Conservation (phyloP, 2,113 vertebrate genomes). For the Pipa parva region DNA sequence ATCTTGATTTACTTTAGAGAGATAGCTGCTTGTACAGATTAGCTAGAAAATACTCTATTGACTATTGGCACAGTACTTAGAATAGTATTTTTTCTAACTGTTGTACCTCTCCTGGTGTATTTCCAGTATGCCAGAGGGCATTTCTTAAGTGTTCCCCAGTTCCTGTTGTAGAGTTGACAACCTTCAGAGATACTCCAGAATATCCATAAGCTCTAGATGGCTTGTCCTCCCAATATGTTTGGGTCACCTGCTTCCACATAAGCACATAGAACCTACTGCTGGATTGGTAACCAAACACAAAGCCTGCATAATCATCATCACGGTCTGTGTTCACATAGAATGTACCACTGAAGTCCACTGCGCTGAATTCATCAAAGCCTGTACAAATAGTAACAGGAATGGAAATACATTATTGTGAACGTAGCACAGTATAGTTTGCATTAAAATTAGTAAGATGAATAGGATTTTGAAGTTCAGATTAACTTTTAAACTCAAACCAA, state of each 20-base stretch:
- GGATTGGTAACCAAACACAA: slow-evolving; percentile 96
- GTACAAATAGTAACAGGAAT: neutral
- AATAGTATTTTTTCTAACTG: neutral
- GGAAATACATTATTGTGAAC: too few species aligned
- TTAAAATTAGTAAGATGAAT: too few species aligned
- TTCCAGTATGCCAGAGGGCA: slow-evolving; percentile 96
- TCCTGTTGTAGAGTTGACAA: slow-evolving; percentile 94
- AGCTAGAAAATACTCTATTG: too few species aligned
- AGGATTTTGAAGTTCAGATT: too few species aligned
- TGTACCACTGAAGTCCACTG: slow-evolving; percentile 95
- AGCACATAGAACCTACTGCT: slow-evolving; percentile 93
- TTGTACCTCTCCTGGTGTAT: slow-evolving; percentile 88
- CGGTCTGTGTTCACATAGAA: slow-evolving; percentile 97
- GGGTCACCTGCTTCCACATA: slow-evolving; percentile 98
- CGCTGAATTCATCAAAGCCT: slow-evolving; percentile 93
- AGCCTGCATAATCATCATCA: slow-evolving; percentile 94
- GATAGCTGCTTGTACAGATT: too few species aligned
- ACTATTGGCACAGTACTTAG: too few species aligned
- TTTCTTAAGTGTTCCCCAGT: slow-evolving; percentile 88
- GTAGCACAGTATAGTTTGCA: too few species aligned
- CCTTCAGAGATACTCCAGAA: slow-evolving; percentile 93
- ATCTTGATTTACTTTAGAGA: neutral
- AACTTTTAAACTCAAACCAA: too few species aligned
- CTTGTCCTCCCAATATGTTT: slow-evolving; percentile 96
- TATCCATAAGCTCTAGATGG: slow-evolving; percentile 93